Percentiles rank a stretch among this genome's conserved stretches.
Evolutionary conservation across 1,140 invertebrate genomes (phyloP).

Genomic region (Amyelois transitella): DNA sequence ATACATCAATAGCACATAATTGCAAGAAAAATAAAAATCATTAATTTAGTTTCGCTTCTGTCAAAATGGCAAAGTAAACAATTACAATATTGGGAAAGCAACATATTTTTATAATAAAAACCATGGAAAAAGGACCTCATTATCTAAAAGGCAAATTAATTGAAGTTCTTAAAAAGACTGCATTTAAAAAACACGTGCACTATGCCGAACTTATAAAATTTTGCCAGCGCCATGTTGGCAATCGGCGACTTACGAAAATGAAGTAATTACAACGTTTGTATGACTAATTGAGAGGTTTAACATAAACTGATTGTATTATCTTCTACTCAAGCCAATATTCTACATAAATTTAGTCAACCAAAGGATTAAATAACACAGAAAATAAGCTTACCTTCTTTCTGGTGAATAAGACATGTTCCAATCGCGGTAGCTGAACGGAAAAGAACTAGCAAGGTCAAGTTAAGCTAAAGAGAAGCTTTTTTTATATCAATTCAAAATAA

Average conservation of each 20-base stretch:
- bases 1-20: not conserved
- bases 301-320: not conserved
- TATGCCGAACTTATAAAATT: conserved; percentile 49
- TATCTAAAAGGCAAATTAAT: conserved; percentile 11
- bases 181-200: conserved; percentile 56
- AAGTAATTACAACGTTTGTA: conserved; percentile 8
- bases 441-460: conserved; percentile 78
- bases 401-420: conserved; percentile 84
- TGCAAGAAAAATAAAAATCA: conserved; percentile 39
- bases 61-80: conserved; percentile 49
- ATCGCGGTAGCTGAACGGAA: conserved; percentile 81
- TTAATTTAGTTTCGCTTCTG: conserved; percentile 29
- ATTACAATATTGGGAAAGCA: conserved; percentile 11
- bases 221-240: conserved; percentile 83
- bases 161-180: too few relatives aligned
- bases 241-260: conserved; percentile 62
- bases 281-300: not conserved
- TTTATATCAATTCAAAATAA: conserved; percentile 29
- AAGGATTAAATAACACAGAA: conserved; percentile 37
- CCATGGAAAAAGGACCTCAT: too few relatives aligned
- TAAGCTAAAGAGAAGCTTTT: conserved; percentile 64
- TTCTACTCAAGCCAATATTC: not conserved
- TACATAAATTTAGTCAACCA: conserved; percentile 19
- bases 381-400: conserved; percentile 82
- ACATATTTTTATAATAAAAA: too few relatives aligned